A percentile compares a stretch with the other conserved stretches of the same genome.
Evolutionary conservation across 2,888 invertebrate genomes (phyloP).

Genomic region (Glaucopsyche alexis): DNA sequence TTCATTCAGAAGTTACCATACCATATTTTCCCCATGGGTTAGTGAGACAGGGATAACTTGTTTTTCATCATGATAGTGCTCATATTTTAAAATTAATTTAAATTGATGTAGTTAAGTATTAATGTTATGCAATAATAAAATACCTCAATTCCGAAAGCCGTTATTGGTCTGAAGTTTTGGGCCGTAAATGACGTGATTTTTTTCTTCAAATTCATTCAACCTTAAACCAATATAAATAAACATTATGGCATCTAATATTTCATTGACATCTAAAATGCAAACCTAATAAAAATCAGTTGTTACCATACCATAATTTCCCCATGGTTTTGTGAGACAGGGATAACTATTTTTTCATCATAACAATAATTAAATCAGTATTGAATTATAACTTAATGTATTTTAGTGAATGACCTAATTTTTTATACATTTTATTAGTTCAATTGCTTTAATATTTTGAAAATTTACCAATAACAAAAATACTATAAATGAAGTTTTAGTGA

Average conservation of each 20-base stretch:
- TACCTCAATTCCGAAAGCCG: too few relatives aligned
- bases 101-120: too few relatives aligned
- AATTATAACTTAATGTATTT: too few relatives aligned
- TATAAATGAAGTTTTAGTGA: too few relatives aligned
- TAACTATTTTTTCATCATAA: slow-evolving; percentile 29
- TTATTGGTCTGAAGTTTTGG: too few relatives aligned
- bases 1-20: slow-evolving; percentile 54
- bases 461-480: too few relatives aligned
- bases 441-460: too few relatives aligned
- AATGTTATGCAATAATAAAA: too few relatives aligned
- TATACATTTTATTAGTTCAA: too few relatives aligned
- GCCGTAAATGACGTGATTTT: too few relatives aligned
- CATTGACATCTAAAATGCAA: background rate
- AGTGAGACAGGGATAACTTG: slow-evolving; percentile 63
- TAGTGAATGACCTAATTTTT: too few relatives aligned
- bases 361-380: background rate
- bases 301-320: slow-evolving; percentile 31
- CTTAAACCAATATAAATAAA: background rate
- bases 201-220: background rate
- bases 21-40: slow-evolving; percentile 56
- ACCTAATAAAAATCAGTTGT: background rate
- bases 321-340: slow-evolving; percentile 28
- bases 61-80: slow-evolving; percentile 48
- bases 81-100: background rate
- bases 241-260: background rate